phyloP scores from a whole-genome alignment of 2,888 invertebrate genomes.

The Chrysolina haemoptera region DNA sequence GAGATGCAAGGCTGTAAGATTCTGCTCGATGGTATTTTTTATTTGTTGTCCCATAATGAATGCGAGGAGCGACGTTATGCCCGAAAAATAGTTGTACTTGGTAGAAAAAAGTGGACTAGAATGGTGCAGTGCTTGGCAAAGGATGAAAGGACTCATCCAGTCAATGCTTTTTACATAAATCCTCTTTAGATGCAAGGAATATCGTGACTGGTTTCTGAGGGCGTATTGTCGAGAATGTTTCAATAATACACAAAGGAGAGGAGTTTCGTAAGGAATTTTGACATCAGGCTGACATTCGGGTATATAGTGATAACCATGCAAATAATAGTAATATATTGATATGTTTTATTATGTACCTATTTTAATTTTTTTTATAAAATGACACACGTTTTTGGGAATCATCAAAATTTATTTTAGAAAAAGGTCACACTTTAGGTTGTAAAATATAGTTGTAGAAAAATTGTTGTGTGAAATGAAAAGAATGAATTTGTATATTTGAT shows the following conservation, averaged over 20 bases:
- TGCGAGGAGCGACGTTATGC: conserved; percentile 12
- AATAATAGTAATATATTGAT: no score
- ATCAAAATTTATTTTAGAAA: no score
- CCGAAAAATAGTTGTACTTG: conserved; percentile 14
- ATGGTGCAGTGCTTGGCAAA: conserved; percentile 5
- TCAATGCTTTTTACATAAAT: conserved; percentile 4
- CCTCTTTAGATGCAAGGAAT: background rate
- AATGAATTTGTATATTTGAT: no score
- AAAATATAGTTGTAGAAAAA: no score
- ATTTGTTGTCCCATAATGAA: conserved; percentile 8
- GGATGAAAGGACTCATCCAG: conserved; percentile 19
- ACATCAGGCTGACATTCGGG: no score
- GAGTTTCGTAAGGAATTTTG: no score
- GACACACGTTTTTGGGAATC: no score
- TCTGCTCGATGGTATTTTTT: background rate
- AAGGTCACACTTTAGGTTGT: no score
- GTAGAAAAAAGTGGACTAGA: conserved; percentile 1
- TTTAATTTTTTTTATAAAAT: no score
- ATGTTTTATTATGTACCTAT: no score
- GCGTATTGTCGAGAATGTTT: background rate
- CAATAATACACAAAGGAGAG: background rate
- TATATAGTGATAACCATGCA: no score
- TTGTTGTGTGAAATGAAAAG: no score
- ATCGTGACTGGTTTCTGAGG: background rate
- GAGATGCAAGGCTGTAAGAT: conserved; percentile 19